These are phyloP conservation scores for Petrocephalus sullivani DNA, from an alignment of 2,797 vertebrate species.

Conservation along the genomic window DNA sequence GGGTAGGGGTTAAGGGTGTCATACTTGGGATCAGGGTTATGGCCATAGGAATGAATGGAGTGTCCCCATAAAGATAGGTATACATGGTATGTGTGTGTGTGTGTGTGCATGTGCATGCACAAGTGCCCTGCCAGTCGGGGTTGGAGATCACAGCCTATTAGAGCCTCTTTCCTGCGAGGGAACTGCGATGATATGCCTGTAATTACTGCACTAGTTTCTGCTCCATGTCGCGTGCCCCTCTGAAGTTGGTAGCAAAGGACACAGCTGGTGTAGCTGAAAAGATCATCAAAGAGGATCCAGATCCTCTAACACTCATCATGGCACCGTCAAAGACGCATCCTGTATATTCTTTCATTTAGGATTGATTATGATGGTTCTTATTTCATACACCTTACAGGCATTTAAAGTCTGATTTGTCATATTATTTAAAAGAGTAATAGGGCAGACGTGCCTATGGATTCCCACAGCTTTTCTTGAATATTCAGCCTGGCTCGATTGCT, in stretches of 20 bases:
- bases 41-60: background rate
- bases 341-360: background rate
- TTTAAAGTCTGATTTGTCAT: background rate
- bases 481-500: background rate
- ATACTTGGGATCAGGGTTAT: background rate
- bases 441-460: background rate
- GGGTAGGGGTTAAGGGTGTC: background rate
- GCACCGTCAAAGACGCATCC: background rate
- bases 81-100: background rate
- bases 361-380: background rate
- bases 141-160: background rate
- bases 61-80: background rate
- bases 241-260: background rate
- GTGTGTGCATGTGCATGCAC: background rate
- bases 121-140: background rate
- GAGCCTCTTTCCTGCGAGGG: background rate
- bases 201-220: background rate
- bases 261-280: background rate
- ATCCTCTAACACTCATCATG: background rate
- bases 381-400: background rate
- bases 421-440: background rate
- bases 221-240: background rate
- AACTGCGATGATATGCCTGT: background rate
- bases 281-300: conserved; percentile 3
- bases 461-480: background rate